Base-by-base conservation (phyloP, 2,797 vertebrate species). In the Chrosomus eos region DNA sequence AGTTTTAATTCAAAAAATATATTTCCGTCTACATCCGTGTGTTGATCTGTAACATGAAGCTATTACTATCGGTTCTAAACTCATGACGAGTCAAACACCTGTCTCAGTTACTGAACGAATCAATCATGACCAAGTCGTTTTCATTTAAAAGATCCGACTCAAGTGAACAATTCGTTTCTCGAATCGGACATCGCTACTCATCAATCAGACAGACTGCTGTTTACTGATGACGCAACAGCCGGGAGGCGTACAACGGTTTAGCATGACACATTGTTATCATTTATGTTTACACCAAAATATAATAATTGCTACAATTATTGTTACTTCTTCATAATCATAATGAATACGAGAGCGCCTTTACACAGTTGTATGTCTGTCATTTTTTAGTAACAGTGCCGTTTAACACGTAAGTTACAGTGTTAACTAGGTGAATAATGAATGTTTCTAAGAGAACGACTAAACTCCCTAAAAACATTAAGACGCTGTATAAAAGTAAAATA, bases 81-180 rank as follows among this genome's bases (percentile, higher is more conserved):
- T 28, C 18, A 7, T 74, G 18, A 23, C 28, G 28, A 53, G 13
- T 75, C 73, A 55, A 40, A 76, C 51, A 76, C 21, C 31, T 76
- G 74, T 26, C 33, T 60, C 33, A 7, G 6, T 60, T 18, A 9
- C 53, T 77, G 14, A 40, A 77, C 23, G 74, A 60, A 40, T 77
- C 53, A 11, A 5, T 26, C 21, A 38, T 21, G 16, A 51, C 10
- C 26, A 21, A 75, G 23, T 53, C 6, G 45, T 72, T 31, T 28
- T 53, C 6, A 72, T 72, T 31, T 31, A 21, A 75, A 77, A 77
- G 74, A 77, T 26, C 53, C 74, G 74, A 77, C 0, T 77, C 74
- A 26, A 75, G n/a, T 7, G 73, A 75, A 60, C 53, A 1, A 76
- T 16, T 58, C 53, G 13, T 16, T 58, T 40, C 14, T 16, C 7